Evolutionary conservation across 1,140 invertebrate genomes (phyloP).

Genomic region (Trichomalopsis sarcophagae): DNA sequence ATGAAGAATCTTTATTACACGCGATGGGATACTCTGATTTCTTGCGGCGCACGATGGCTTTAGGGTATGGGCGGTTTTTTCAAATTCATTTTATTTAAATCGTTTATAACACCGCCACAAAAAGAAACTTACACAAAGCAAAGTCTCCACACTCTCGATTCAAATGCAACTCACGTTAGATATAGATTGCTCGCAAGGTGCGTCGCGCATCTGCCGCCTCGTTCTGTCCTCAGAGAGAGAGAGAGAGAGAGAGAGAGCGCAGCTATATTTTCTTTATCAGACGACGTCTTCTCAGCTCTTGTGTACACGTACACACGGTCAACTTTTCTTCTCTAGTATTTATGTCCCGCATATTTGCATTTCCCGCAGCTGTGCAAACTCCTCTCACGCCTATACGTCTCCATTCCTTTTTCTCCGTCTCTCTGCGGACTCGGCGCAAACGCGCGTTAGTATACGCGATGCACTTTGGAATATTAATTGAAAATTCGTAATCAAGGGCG

Average conservation of each 20-base stretch:
- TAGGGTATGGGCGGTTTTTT: background rate
- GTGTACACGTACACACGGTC: background rate
- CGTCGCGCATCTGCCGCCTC: background rate
- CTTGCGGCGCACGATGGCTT: background rate
- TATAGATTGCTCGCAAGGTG: background rate
- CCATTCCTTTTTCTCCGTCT: background rate
- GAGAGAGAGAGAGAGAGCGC: too few relatives aligned
- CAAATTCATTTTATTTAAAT: too few relatives aligned
- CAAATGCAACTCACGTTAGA: background rate
- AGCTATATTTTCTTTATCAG: background rate
- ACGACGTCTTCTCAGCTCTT: background rate
- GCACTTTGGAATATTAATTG: background rate
- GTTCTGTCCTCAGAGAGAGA: too few relatives aligned
- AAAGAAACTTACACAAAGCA: too few relatives aligned
- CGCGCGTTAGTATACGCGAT: too few relatives aligned
- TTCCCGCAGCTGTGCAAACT: background rate
- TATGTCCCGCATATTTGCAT: constrained; percentile 3
- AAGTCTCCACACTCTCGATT: background rate
- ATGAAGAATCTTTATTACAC: background rate
- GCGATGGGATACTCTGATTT: background rate
- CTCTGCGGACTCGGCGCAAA: background rate
- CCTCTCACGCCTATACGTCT: background rate
- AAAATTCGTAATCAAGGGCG: background rate
- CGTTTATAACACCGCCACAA: too few relatives aligned
- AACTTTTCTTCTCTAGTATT: constrained; percentile 1